These are phyloP conservation scores for Drosophila macrospina DNA, from an alignment of 2,888 invertebrate species.

Conservation along the genomic window DNA sequence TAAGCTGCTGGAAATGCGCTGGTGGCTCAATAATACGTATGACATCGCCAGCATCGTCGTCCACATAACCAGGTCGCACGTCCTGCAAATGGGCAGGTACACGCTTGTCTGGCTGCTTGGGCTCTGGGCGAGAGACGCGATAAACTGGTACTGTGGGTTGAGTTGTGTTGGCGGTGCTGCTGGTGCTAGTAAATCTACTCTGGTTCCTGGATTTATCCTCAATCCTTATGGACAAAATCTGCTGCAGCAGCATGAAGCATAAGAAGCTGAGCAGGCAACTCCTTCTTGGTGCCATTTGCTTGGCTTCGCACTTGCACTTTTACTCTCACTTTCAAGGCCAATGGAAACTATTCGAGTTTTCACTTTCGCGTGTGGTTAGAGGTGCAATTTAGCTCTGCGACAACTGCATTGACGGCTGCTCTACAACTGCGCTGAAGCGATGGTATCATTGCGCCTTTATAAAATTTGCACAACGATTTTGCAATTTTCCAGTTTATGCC, in stretches of 20 bases:
- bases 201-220: slow-evolving; percentile 23
- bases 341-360: slow-evolving; percentile 49
- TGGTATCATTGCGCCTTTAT: slow-evolving; percentile 70
- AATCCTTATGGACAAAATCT: slow-evolving; percentile 40
- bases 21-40: slow-evolving; percentile 84
- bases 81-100: slow-evolving; percentile 76
- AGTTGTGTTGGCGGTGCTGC: slow-evolving; percentile 1
- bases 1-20: slow-evolving; percentile 76
- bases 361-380: slow-evolving; percentile 59
- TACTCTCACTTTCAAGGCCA: slow-evolving; percentile 72
- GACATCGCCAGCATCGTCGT: slow-evolving; percentile 79
- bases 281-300: slow-evolving; percentile 13
- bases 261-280: slow-evolving; percentile 19
- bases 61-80: slow-evolving; percentile 70
- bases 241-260: slow-evolving; percentile 26
- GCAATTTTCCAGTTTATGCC: slow-evolving; percentile 70
- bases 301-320: slow-evolving; percentile 48
- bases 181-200: background rate
- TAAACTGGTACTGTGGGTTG: slow-evolving; percentile 39
- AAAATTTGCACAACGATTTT: slow-evolving; percentile 72
- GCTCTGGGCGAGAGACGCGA: slow-evolving; percentile 69
- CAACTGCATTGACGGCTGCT: slow-evolving; percentile 53
- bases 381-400: slow-evolving; percentile 4
- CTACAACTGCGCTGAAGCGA: slow-evolving; percentile 63
- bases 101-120: slow-evolving; percentile 57